phyloP scores from a whole-genome alignment of 2,113 vertebrate genomes.

The Zosterops borbonicus region DNA sequence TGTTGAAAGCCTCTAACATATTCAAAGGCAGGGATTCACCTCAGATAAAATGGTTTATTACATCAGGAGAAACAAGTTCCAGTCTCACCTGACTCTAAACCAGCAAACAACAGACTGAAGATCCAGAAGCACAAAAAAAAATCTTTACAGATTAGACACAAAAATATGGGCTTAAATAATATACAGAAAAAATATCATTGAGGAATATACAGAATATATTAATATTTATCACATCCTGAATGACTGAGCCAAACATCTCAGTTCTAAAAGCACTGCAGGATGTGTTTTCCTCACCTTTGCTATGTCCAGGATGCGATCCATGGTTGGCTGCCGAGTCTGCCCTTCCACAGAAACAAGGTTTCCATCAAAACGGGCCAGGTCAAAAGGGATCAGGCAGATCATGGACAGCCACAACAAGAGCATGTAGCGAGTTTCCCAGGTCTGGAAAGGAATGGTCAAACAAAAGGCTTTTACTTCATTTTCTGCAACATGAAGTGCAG shows the following conservation, averaged over 20 bases:
- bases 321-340: slow-evolving; percentile 71
- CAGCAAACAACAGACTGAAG: not conserved
- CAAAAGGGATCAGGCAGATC: slow-evolving; percentile 94
- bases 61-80: not conserved
- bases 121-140: not conserved
- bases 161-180: not conserved
- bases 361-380: slow-evolving; percentile 91
- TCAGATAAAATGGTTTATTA: not conserved
- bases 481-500: not conserved
- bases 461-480: not conserved
- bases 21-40: not conserved
- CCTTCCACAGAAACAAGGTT: slow-evolving; percentile 60
- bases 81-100: not conserved
- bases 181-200: not conserved
- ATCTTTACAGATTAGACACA: not conserved
- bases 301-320: slow-evolving; percentile 87
- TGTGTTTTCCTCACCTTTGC: slow-evolving; percentile 78
- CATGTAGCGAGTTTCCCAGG: slow-evolving; percentile 96
- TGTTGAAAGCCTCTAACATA: not conserved
- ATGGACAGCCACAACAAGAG: slow-evolving; percentile 92
- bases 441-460: slow-evolving; percentile 69
- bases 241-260: not conserved
- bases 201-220: not conserved
- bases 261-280: not conserved
- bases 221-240: not conserved